Evolutionary conservation across 30 jellyfish, hydroid and myxozoan genomes (phyloP).

Genomic region (Turritopsis rubra): DNA sequence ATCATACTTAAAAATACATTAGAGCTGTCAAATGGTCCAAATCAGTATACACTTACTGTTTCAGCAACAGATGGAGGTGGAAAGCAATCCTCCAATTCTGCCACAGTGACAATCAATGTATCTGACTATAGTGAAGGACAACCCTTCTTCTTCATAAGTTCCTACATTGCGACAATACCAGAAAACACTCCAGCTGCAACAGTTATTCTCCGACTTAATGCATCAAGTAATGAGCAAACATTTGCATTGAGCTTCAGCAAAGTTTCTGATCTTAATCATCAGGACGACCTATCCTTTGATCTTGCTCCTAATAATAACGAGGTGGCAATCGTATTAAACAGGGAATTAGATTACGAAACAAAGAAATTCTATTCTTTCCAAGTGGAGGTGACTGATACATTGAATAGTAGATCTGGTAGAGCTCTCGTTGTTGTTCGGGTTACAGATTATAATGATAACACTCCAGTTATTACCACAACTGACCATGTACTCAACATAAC

Average conservation of each 20-base stretch:
- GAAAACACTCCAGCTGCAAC: conserved; percentile 4
- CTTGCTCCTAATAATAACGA: background rate
- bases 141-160: conserved; percentile 13
- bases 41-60: background rate
- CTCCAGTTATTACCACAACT: conserved; percentile 39
- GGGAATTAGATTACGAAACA: conserved; percentile 41
- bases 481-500: conserved; percentile 47
- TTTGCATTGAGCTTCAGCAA: conserved; percentile 4
- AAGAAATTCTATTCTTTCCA: conserved; percentile 26
- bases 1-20: conserved; percentile 5
- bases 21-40: background rate
- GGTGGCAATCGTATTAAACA: conserved; percentile 10
- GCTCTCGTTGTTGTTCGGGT: conserved; percentile 47
- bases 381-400: conserved; percentile 39
- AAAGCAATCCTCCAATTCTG: background rate
- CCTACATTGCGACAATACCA: conserved; percentile 2
- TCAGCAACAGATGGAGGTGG: conserved; percentile 38
- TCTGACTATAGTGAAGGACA: conserved; percentile 50
- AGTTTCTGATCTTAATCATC: conserved; percentile 1
- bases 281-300: background rate
- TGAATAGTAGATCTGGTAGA: conserved; percentile 6
- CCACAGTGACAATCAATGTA: conserved; percentile 37
- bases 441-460: conserved; percentile 54
- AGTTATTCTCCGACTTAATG: conserved; percentile 1
- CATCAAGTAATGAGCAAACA: conserved; percentile 36